Evolutionary conservation across 1,140 invertebrate genomes (phyloP).

Genomic region (Pachyrhynchus sulphureomaculatus): DNA sequence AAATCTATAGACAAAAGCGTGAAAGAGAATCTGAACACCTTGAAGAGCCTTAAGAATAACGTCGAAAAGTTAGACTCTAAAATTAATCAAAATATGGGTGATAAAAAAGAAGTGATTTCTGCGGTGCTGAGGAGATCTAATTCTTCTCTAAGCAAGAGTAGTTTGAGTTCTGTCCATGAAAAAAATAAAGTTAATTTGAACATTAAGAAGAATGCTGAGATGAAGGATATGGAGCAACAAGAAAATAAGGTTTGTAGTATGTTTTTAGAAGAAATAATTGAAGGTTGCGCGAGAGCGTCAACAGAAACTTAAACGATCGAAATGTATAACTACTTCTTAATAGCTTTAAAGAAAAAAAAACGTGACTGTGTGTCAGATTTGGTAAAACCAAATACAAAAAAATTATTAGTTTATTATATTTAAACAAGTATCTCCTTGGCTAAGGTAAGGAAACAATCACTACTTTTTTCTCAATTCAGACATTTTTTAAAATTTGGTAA

Average conservation of each 20-base stretch:
- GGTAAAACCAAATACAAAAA: too few relatives aligned
- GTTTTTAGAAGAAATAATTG: too few relatives aligned
- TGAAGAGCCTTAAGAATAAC: conserved; percentile 53
- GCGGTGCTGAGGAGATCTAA: conserved; percentile 28
- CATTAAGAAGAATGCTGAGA: conserved; percentile 41
- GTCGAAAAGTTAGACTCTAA: conserved; percentile 44
- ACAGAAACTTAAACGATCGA: too few relatives aligned
- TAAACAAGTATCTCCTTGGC: too few relatives aligned
- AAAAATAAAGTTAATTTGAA: conserved; percentile 44
- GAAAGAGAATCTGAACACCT: conserved; percentile 53
- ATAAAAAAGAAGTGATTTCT: neutral
- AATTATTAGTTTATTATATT: too few relatives aligned
- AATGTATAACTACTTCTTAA: too few relatives aligned
- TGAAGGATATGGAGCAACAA: conserved; percentile 30
- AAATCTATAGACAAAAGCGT: conserved; percentile 46
- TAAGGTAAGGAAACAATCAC: too few relatives aligned
- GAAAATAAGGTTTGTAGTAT: conserved; percentile 11
- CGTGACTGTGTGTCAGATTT: too few relatives aligned
- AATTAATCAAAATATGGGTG: conserved; percentile 8
- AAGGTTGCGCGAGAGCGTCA: too few relatives aligned
- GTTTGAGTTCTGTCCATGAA: conserved; percentile 34
- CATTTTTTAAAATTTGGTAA: too few relatives aligned
- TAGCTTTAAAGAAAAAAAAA: too few relatives aligned
- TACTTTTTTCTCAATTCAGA: too few relatives aligned
- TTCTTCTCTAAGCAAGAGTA: conserved; percentile 35